Conservation (phyloP, 2,113 vertebrate genomes). For the Chelonoidis abingdonii region DNA sequence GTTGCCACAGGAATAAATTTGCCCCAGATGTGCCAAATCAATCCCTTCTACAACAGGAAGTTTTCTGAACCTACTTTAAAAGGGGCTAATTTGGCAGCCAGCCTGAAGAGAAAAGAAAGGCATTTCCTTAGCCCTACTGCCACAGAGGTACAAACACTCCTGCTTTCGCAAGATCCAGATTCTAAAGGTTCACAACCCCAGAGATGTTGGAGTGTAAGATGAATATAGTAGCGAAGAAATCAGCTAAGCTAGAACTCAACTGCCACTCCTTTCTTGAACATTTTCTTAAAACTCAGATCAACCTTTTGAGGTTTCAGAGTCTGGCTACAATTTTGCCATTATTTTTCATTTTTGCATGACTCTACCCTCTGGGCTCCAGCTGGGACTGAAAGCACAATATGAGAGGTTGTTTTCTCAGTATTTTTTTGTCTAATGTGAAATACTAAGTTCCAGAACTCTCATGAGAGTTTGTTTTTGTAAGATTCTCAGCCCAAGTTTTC, state of each 20-base stretch:
- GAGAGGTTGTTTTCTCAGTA: neutral
- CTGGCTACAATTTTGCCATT: neutral
- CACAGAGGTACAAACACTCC: slow-evolving; percentile 40
- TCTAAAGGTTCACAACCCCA: neutral
- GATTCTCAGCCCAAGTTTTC: neutral
- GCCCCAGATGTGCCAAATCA: neutral
- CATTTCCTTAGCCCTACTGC: neutral
- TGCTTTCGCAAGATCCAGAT: neutral
- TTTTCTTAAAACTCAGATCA: neutral
- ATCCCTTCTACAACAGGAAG: neutral
- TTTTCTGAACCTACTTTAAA: fast-evolving
- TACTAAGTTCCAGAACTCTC: slow-evolving; percentile 25
- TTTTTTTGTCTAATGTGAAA: neutral
- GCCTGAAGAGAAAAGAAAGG: slow-evolving; percentile 10
- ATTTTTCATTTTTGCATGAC: neutral
- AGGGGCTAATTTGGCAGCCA: neutral
- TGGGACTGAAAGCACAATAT: neutral
- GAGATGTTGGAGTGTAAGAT: neutral
- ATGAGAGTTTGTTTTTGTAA: neutral
- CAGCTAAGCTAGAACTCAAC: slow-evolving; percentile 1
- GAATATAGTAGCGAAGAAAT: neutral
- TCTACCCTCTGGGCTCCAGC: neutral
- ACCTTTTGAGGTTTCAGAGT: neutral
- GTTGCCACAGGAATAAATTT: neutral
- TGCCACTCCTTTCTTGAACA: neutral